Percentiles rank a stretch among this genome's conserved stretches.
Evolutionary conservation across 2,113 vertebrate genomes (phyloP).

Genomic region (Phaetusa simplex): DNA sequence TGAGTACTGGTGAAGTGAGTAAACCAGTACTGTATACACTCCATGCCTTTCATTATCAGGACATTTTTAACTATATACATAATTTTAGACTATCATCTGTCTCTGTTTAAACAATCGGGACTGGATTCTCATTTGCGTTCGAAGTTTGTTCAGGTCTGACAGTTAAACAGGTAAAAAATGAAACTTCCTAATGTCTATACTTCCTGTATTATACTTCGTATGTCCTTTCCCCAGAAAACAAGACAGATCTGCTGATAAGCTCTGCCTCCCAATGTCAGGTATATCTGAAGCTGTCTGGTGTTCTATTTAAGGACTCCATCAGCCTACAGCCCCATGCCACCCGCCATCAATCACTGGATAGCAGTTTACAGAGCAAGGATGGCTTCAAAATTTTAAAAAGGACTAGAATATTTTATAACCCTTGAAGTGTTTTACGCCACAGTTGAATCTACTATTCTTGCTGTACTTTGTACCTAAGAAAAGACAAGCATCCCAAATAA

Average conservation of each 20-base stretch:
- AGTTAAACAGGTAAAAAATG: background rate
- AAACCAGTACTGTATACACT: background rate
- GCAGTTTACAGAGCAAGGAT: background rate
- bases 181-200: background rate
- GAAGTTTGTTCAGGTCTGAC: background rate
- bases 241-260: constrained; percentile 21
- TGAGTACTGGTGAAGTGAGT: background rate
- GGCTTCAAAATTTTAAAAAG: background rate
- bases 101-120: background rate
- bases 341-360: constrained; percentile 3
- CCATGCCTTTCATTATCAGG: background rate
- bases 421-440: background rate
- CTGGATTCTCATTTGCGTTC: background rate
- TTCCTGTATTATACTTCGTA: background rate
- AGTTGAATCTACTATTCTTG: background rate
- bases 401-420: background rate
- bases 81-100: background rate
- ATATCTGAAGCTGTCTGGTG: background rate
- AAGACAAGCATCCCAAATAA: background rate
- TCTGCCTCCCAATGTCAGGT: background rate
- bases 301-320: background rate
- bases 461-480: background rate
- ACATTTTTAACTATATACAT: background rate
- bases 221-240: background rate
- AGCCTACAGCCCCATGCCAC: background rate